phyloP scores from a whole-genome alignment of 2,888 invertebrate genomes.

The Thymelicus acteon region DNA sequence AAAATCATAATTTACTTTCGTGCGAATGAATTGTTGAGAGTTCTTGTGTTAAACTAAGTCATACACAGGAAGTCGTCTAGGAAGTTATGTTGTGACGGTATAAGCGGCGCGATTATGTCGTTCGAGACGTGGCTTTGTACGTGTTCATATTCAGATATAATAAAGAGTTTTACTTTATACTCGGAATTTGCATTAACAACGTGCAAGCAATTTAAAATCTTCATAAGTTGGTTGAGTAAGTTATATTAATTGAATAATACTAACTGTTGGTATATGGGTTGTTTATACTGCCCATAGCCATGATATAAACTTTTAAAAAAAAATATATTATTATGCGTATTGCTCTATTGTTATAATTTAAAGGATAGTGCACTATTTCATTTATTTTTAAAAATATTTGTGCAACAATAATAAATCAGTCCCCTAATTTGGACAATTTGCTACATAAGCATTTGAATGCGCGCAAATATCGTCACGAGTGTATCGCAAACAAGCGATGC shows the following conservation, averaged over 20 bases:
- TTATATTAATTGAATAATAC: too few species aligned
- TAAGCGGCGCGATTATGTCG: conserved; percentile 18
- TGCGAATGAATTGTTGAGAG: too few species aligned
- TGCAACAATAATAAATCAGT: background rate
- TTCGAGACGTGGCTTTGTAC: conserved; percentile 31
- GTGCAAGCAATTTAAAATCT: too few species aligned
- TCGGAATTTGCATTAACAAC: background rate
- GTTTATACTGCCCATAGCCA: too few species aligned
- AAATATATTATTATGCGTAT: too few species aligned
- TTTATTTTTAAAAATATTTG: background rate
- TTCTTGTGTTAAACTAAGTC: background rate
- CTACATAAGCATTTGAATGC: conserved; percentile 55
- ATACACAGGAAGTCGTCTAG: conserved; percentile 15
- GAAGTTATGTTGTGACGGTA: conserved; percentile 28
- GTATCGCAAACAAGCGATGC: conserved; percentile 68
- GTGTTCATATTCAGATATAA: conserved; percentile 30
- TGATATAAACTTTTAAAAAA: too few species aligned
- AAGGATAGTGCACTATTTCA: background rate
- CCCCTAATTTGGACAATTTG: conserved; percentile 27
- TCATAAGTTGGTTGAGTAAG: too few species aligned
- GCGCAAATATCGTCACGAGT: conserved; percentile 66
- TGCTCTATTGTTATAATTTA: too few species aligned
- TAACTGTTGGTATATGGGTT: too few species aligned
- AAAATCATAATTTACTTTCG: too few species aligned
- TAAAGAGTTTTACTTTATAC: background rate